Evolutionary conservation across 2,888 invertebrate species (phyloP), one percentile per base, ranked within the genome.

Genomic region (Chrysina gloriosa): DNA sequence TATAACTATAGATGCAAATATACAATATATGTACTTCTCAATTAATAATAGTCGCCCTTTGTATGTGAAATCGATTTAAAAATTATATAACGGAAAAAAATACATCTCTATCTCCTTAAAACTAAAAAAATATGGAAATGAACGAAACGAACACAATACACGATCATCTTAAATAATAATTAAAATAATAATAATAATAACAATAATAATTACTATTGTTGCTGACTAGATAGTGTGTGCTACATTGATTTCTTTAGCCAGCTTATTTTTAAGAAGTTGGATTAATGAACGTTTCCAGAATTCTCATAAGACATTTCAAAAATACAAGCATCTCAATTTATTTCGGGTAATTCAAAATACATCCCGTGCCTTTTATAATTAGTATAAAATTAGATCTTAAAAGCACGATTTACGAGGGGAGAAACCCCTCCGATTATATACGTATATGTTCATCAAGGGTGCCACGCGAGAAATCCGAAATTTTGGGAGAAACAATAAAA

Each of bases 161-260:
- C 3, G 56, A 56, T 36, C n/a, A 3, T 25, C 23, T 21, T 36
- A 36, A 56, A 56, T 23, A 23, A 58, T 25, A 42, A 42, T 50
- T n/a, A 39, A 11, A 54, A 16, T 52, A 27, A 4, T 11, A 56
- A 56, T 11, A 25, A 27, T 31, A 58, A 58, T 39, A 58, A 58
- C 34, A 58, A 58, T 42, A 58, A 42, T 36, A 21, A 34, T 56
- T 56, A 56, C 56, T 74, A 76, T 75, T 72, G 73, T 76, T 76
- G 78, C 77, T 77, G 80, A 80, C 80, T 80, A 79, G 80, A 80
- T 68, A 74, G 75, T 76, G 75, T 78, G 76, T 78, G 76, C 77
- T 77, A 79, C 77, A 78, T 77, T 78, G 77, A 79, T 77, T 76
- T 73, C n/a, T 39, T 78, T 76, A 78, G 80, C 77, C 78, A 79